These are phyloP conservation scores for Trididemnum clinides DNA, from an alignment of 23 tunicate genomes.

Conservation along the genomic window DNA sequence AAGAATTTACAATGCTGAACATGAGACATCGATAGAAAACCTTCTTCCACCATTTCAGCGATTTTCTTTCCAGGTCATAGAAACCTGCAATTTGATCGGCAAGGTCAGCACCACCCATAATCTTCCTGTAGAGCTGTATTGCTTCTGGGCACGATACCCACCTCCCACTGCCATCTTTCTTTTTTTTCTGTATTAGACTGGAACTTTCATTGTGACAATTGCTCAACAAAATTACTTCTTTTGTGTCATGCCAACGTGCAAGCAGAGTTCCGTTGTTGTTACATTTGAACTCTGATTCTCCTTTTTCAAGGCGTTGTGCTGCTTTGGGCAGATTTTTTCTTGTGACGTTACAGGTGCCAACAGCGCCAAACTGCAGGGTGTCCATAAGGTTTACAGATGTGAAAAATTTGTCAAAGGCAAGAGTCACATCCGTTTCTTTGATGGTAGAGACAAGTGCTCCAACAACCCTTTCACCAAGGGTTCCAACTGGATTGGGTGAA, in stretches of 20 bases:
- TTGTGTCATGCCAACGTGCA: slow-evolving; percentile 5
- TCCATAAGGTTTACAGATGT: slow-evolving; percentile 22
- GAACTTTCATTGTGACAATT: not conserved
- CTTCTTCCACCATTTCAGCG: slow-evolving; percentile 26
- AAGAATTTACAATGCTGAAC: not conserved
- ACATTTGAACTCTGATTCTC: slow-evolving; percentile 16
- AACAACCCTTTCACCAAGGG: slow-evolving; percentile 16
- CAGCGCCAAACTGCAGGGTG: not conserved
- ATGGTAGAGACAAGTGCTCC: not conserved
- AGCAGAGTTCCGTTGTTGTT: not conserved
- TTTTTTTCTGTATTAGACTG: not conserved
- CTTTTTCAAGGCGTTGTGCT: not conserved
- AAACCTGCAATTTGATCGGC: slow-evolving; percentile 28
- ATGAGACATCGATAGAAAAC: not conserved
- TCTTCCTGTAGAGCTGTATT: not conserved
- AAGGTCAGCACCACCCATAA: not conserved
- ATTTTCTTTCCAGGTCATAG: slow-evolving; percentile 23
- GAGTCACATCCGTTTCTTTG: slow-evolving; percentile 1
- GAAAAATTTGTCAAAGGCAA: slow-evolving; percentile 29
- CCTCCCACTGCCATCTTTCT: not conserved
- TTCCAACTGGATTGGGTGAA: not conserved
- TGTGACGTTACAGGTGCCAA: not conserved
- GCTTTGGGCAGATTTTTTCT: slow-evolving; percentile 15
- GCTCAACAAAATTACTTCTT: slow-evolving; percentile 20
- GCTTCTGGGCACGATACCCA: slow-evolving; percentile 13